Evolutionary conservation across 2,888 invertebrate genomes (phyloP), one percentile per base, ranked within the genome.

Genomic region (Andrena praecox): DNA sequence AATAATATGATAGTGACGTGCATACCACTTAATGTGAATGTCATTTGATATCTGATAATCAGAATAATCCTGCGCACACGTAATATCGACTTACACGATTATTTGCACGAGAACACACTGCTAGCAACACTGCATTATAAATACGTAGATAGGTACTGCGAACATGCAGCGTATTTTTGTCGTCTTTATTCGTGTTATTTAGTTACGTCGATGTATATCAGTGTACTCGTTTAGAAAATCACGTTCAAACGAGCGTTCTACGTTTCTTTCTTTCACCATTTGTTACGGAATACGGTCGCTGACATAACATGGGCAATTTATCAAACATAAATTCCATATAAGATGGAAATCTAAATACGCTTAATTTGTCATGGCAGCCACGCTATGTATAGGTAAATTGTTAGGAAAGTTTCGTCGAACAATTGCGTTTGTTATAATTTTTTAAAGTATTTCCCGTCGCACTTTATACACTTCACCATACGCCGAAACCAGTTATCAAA

Each of bases 61-160:
- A 60, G 29, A 3, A 70, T 70, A 29, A 70, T 56, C 31, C 70
- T 50, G 60, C 31, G 60, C 70, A 31, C 20, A 50, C 31, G 29
- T 50, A 50, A n/a, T 50, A 59, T 12, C n/a, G 48, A 60, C 31
- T 3, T 59, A 29, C 6, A 33, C 52, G 31, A 68, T 56, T 69
- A 69, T 42, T 69, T 69, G 35, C 59, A 69, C n/a, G 27, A 29
- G n/a, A 33, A 29, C 42, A 8, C 33, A 27, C 54, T 31, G 16
- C n/a, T 10, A 50, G n/a, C 2, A 52, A 8, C 20, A 24, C 20
- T 29, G 50, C 16, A n/a, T 31, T 7, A 52, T 20, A 48, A 66
- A 20, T 0, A 20, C 20, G 20, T 20, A 20, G 20, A 66, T 66
- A 66, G 31, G 29, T 29, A 29, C 29, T 66, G 27, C n/a, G 2